Evolutionary conservation across 2,888 invertebrate genomes (phyloP).

Genomic region (Habrosyne pyritoides): DNA sequence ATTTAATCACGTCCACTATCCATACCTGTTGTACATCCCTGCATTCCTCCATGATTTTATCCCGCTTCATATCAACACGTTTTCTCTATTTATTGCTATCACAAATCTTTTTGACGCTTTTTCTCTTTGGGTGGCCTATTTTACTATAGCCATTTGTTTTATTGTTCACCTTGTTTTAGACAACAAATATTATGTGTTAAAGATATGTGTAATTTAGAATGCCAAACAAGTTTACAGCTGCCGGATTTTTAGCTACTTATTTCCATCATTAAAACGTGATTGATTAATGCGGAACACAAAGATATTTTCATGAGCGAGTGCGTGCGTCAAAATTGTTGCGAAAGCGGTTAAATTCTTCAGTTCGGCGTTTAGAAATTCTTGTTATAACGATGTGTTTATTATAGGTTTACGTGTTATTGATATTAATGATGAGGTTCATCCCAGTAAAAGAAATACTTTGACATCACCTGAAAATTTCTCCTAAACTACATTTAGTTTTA

Average conservation of each 20-base stretch:
- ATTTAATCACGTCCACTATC: slow-evolving; percentile 5
- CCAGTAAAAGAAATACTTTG: not conserved
- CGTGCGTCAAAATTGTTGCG: not conserved
- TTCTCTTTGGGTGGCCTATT: slow-evolving; percentile 5
- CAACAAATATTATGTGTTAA: slow-evolving; percentile 28
- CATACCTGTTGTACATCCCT: slow-evolving; percentile 4
- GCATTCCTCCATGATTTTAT: slow-evolving; percentile 5
- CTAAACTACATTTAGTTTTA: slow-evolving; percentile 11
- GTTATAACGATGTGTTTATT: not conserved
- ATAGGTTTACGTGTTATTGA: too few species aligned
- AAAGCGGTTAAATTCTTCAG: not conserved
- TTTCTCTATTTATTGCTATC: slow-evolving; percentile 4
- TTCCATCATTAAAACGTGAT: not conserved
- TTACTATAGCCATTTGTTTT: not conserved
- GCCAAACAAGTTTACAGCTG: not conserved
- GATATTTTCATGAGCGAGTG: not conserved
- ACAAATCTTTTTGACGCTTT: slow-evolving; percentile 4
- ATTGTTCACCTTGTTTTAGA: not conserved
- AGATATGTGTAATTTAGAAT: slow-evolving; percentile 13
- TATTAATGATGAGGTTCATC: not conserved
- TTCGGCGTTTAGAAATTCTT: not conserved
- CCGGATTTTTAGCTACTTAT: not conserved
- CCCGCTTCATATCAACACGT: not conserved
- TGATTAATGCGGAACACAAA: not conserved
- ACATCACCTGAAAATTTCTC: not conserved